Evolutionary conservation across 2,888 invertebrate genomes (phyloP).

Genomic region (Hoplodrina blanda): DNA sequence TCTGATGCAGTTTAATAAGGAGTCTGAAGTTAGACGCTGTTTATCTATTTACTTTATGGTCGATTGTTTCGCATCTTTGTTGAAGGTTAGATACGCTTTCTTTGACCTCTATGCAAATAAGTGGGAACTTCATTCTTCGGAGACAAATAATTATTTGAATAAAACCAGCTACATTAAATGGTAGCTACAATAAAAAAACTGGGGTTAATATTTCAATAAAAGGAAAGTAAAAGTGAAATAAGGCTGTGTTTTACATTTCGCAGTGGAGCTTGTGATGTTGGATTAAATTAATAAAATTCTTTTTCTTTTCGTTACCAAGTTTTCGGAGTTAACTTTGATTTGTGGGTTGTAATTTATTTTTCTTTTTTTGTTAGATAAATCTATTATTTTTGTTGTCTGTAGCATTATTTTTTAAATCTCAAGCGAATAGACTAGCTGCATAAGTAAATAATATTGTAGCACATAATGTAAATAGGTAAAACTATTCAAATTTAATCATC

Average conservation of each 20-base stretch:
- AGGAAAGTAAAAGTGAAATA: conserved; percentile 27
- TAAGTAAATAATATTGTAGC: too few relatives aligned
- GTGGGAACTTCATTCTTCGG: background rate
- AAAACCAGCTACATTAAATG: conserved; percentile 6
- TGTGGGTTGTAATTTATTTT: background rate
- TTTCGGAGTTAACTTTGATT: conserved; percentile 24
- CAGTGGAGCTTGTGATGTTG: conserved; percentile 10
- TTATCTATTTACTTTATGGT: conserved; percentile 52
- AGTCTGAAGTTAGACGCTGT: conserved; percentile 35
- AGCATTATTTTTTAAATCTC: background rate
- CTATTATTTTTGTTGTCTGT: too few relatives aligned
- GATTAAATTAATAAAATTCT: conserved; percentile 22
- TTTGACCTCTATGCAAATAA: conserved; percentile 65
- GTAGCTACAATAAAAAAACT: background rate
- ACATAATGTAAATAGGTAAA: too few relatives aligned
- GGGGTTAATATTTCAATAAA: conserved; percentile 32
- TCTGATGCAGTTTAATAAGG: conserved; percentile 40
- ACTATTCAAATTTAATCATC: background rate
- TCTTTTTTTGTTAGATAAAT: background rate
- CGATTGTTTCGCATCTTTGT: conserved; percentile 56
- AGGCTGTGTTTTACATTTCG: conserved; percentile 23
- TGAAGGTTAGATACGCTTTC: conserved; percentile 63
- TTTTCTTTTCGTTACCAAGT: conserved; percentile 14
- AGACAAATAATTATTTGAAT: background rate
- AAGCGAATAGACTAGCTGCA: too few relatives aligned